Percentiles rank a stretch among this genome's conserved stretches.
Evolutionary conservation across 1,140 invertebrate genomes (phyloP).

Genomic region (Maniola jurtina): DNA sequence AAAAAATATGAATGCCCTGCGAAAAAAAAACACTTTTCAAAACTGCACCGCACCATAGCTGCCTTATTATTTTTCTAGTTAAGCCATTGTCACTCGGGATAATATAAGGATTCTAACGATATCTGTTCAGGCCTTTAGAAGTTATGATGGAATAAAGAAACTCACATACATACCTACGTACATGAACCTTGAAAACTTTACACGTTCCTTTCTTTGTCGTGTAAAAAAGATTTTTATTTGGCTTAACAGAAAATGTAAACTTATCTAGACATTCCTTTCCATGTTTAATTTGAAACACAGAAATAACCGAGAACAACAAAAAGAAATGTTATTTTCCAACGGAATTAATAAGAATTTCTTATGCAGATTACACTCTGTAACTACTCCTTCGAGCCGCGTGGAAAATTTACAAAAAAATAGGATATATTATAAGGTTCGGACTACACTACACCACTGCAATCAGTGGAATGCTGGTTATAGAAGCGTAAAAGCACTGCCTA

Average conservation of each 20-base stretch:
- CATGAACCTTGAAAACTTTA: too few species aligned
- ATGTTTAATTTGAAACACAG: slow-evolving; percentile 1
- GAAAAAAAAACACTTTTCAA: too few species aligned
- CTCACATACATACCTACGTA: too few species aligned
- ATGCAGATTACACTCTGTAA: slow-evolving; percentile 24
- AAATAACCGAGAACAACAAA: neutral
- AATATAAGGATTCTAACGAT: too few species aligned
- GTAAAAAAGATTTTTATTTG: neutral
- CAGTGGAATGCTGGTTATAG: too few species aligned
- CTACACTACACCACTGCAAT: neutral
- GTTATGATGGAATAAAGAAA: too few species aligned
- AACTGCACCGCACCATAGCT: too few species aligned
- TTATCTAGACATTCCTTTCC: neutral
- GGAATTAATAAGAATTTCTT: slow-evolving; percentile 24
- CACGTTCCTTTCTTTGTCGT: neutral
- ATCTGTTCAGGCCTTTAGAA: too few species aligned
- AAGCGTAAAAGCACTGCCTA: too few species aligned
- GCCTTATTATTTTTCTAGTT: too few species aligned
- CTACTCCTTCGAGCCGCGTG: slow-evolving; percentile 5
- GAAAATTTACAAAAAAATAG: neutral
- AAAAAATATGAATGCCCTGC: too few species aligned
- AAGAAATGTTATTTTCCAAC: slow-evolving; percentile 10
- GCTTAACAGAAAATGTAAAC: neutral
- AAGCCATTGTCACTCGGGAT: too few species aligned
- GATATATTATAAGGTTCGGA: neutral